Evolutionary conservation across 2,797 vertebrate species (phyloP).

Genomic region (Anguilla marmorata): DNA sequence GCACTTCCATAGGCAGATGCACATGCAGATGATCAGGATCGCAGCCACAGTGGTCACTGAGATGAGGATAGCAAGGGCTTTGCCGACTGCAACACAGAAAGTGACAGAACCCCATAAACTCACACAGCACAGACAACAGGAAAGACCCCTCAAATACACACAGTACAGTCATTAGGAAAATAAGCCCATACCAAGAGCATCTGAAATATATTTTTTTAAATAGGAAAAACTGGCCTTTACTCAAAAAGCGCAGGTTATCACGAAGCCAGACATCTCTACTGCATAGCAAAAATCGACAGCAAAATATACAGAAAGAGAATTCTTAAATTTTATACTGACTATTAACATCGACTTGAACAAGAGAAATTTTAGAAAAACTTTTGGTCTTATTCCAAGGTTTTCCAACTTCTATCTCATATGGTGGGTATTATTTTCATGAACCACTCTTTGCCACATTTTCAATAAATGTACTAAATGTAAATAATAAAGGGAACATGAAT

Average conservation of each 20-base stretch:
- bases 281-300: background rate
- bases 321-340: background rate
- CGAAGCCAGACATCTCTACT: background rate
- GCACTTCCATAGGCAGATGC: conserved; percentile 80
- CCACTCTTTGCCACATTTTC: no score
- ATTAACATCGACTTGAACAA: background rate
- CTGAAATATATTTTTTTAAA: background rate
- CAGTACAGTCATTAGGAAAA: background rate
- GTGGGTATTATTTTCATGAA: background rate
- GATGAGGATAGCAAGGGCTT: conserved; percentile 77
- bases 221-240: background rate
- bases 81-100: conserved; percentile 65
- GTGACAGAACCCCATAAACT: conserved; percentile 3
- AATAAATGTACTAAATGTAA: no score
- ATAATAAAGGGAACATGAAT: no score
- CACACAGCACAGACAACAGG: background rate
- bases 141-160: conserved; percentile 10
- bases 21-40: conserved; percentile 74
- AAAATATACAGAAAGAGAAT: background rate
- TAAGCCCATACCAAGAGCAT: background rate
- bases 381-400: background rate
- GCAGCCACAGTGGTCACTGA: conserved; percentile 77
- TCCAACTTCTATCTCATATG: background rate
- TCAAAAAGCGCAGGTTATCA: background rate
- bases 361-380: background rate